Base-by-base conservation (phyloP, 2,113 vertebrate species). In the Sapayoa aenigma region DNA sequence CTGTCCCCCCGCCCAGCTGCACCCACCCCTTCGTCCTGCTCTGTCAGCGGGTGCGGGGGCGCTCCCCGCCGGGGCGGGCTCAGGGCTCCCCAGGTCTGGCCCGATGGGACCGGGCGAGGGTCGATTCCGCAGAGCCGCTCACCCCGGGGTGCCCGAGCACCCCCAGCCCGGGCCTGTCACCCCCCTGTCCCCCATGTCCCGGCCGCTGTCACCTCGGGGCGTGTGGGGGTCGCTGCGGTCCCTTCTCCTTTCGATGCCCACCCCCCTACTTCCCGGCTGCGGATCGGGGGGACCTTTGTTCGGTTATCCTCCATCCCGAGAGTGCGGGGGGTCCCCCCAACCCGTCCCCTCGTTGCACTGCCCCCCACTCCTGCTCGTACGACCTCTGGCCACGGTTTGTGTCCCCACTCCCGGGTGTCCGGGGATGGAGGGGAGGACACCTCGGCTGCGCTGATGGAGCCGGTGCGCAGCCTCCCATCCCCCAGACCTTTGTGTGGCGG, bases 401-500 rank as follows among this genome's bases (percentile, higher is more conserved):
- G 63, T 12, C 68, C 62, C 8, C 49, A n/a, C 31, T 35, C 13
- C 13, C 1, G 11, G 15, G 47, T 47, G 62, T 23, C 23, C 3
- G 73, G 73, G 55, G 59, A n/a, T 14, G 33, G 50, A 52, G 31
- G 20, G 16, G 67, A 68, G 73, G 49, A 41, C 58, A 20, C 66
- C 69, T 76, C 58, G 27, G 75, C 24, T 47, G 75, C 10, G 92
- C 63, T 27, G 63, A 42, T 59, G 80, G 75, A 75, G 56, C 49
- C n/a, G 22, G 30, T 81, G 76, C 25, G 35, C 69, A 76, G 80
- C 14, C 50, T 88, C 89, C 85, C 89, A 81, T 94, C 93, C 93
- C 89, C 89, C 89, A 92, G 73, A 89, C 56, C 93, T 85, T 94
- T 92, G 92, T 94, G 89, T 84, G 74, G 41, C 27, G 11, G 27